Conservation (phyloP, 2,797 vertebrate genomes). For the Acrocephalus scirpaceus region DNA sequence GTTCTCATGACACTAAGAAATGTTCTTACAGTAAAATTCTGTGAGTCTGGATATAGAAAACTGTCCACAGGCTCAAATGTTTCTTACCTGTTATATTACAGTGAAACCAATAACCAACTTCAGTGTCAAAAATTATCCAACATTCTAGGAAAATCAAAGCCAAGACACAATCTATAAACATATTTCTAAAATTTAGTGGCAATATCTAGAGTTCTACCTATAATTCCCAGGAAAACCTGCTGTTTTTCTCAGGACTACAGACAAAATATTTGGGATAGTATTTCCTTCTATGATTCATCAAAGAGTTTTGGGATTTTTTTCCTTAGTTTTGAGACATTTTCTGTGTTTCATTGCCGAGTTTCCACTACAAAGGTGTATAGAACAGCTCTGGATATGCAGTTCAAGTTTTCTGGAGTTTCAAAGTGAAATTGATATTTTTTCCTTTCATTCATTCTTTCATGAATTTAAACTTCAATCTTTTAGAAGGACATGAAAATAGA, state of each 20-base stretch:
- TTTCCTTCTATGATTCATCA: neutral
- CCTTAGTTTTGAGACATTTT: neutral
- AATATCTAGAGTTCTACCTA: rapidly evolving
- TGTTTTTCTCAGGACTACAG: neutral
- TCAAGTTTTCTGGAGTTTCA: neutral
- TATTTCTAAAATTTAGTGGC: neutral
- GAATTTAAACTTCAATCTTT: neutral
- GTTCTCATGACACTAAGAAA: neutral
- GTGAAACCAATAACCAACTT: neutral
- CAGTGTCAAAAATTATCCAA: neutral
- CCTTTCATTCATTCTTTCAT: neutral
- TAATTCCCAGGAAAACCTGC: neutral
- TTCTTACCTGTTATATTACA: neutral
- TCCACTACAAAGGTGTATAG: neutral
- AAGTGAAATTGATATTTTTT: neutral
- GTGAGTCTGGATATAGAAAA: neutral
- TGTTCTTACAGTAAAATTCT: neutral
- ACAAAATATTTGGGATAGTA: neutral
- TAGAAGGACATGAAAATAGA: neutral
- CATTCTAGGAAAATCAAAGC: neutral
- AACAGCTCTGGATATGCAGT: neutral
- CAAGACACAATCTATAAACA: neutral
- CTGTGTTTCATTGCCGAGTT: neutral
- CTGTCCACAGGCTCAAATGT: neutral
- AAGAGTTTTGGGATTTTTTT: neutral